Evolutionary conservation across 2,113 vertebrate genomes (phyloP).

Genomic region (Brachyhypopomus occidentalis): DNA sequence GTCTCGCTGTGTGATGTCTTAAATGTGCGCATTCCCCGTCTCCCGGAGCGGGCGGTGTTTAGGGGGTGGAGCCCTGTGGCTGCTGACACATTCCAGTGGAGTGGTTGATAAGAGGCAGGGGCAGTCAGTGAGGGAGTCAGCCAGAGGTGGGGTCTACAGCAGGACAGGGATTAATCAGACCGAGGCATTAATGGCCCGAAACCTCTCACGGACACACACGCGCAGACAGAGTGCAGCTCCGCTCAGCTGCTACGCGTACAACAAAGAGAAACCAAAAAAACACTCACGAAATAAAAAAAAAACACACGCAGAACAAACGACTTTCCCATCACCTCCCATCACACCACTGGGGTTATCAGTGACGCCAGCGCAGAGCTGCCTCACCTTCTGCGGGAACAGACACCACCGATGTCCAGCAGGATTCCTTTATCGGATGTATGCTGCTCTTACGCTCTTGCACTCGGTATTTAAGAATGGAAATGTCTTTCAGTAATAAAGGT

Average conservation of each 20-base stretch:
- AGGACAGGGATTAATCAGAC: conserved; percentile 55
- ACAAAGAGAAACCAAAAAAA: conserved; percentile 22
- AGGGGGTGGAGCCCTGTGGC: conserved; percentile 34
- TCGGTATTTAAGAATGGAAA: conserved; percentile 16
- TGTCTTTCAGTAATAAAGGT: conserved; percentile 20
- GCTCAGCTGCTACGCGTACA: background rate
- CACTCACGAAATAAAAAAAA: background rate
- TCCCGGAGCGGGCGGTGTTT: background rate
- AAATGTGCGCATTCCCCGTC: conserved; percentile 26
- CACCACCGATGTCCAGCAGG: conserved; percentile 2
- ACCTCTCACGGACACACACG: conserved; percentile 35
- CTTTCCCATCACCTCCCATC: conserved; percentile 16
- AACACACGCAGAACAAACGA: conserved; percentile 1
- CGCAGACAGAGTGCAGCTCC: conserved; percentile 20
- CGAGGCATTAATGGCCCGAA: conserved; percentile 48
- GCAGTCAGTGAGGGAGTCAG: conserved; percentile 55
- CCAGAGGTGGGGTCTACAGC: conserved; percentile 52
- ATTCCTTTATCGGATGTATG: background rate
- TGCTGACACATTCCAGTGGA: conserved; percentile 54
- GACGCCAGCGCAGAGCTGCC: conserved; percentile 1
- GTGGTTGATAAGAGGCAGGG: conserved; percentile 56
- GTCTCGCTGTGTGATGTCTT: conserved; percentile 7
- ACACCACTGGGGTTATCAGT: conserved; percentile 2
- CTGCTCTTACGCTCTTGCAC: background rate
- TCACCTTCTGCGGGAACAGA: background rate